Conservation (phyloP, 2,888 invertebrate species). For the Gari tellinella region DNA sequence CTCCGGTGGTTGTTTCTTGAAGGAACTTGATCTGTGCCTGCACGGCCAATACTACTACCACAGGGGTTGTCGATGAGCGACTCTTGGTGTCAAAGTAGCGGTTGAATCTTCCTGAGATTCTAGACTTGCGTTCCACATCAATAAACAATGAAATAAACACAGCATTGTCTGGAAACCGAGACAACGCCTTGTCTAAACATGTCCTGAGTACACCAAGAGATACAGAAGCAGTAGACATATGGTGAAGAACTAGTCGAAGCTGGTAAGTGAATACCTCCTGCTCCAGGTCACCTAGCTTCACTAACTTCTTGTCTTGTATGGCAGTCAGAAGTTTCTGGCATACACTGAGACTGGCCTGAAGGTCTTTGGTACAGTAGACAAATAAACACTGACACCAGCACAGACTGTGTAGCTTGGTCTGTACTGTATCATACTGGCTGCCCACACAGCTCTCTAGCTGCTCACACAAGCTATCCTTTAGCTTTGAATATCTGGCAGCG, state of each 20-base stretch:
- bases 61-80: slow-evolving; percentile 43
- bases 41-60: slow-evolving; percentile 66
- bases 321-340: slow-evolving; percentile 14
- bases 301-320: not conserved
- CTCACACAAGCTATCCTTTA: slow-evolving; percentile 30
- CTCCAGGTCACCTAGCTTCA: slow-evolving; percentile 2
- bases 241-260: slow-evolving; percentile 68
- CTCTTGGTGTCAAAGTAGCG: slow-evolving; percentile 71
- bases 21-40: slow-evolving; percentile 67
- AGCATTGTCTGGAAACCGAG: slow-evolving; percentile 70
- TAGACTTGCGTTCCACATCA: slow-evolving; percentile 73
- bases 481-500: slow-evolving; percentile 42
- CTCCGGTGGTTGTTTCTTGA: too few species aligned
- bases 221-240: slow-evolving; percentile 64
- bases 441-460: not conserved
- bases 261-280: slow-evolving; percentile 54
- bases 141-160: slow-evolving; percentile 74
- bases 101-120: slow-evolving; percentile 76
- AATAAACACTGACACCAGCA: slow-evolving; percentile 78
- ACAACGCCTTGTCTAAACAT: slow-evolving; percentile 68
- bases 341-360: slow-evolving; percentile 57
- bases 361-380: slow-evolving; percentile 75
- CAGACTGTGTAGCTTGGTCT: too few species aligned
- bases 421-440: too few species aligned
- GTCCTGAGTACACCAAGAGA: slow-evolving; percentile 70